Conservation (phyloP, 2,113 vertebrate species). For the Tympanuchus pallidicinctus region DNA sequence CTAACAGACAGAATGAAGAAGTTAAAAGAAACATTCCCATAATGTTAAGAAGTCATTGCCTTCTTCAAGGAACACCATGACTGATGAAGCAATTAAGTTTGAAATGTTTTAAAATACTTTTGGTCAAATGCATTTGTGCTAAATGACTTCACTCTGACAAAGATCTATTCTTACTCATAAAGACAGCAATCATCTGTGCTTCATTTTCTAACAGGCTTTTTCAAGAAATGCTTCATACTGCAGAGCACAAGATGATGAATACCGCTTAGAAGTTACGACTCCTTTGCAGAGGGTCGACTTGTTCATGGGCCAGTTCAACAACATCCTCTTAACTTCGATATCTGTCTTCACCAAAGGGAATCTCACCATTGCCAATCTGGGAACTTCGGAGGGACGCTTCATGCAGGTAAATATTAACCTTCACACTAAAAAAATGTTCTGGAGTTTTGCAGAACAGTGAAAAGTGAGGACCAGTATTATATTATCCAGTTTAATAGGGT, state of each 20-base stretch:
- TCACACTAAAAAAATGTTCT: background rate
- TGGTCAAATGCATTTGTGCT: conserved; percentile 55
- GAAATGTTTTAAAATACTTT: conserved; percentile 55
- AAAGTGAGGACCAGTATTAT: background rate
- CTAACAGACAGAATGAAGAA: background rate
- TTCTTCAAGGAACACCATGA: conserved; percentile 12
- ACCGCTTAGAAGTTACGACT: conserved; percentile 91
- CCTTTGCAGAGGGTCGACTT: conserved; percentile 90
- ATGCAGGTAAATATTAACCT: conserved; percentile 85
- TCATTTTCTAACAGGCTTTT: conserved; percentile 84
- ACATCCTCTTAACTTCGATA: conserved; percentile 90
- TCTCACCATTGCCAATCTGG: conserved; percentile 90
- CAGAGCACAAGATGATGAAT: conserved; percentile 87
- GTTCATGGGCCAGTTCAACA: conserved; percentile 89
- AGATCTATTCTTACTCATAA: conserved; percentile 34
- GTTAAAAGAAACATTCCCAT: background rate
- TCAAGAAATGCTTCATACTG: conserved; percentile 87
- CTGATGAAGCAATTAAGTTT: conserved; percentile 63
- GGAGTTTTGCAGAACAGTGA: background rate
- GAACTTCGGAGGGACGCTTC: conserved; percentile 90
- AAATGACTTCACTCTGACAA: conserved; percentile 59
- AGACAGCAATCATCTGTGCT: conserved; percentile 41
- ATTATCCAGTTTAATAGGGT: background rate
- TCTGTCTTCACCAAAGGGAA: conserved; percentile 83
- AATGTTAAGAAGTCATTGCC: conserved; percentile 1